phyloP scores from a whole-genome alignment of 2,113 vertebrate genomes.

The Arenaria interpres region DNA sequence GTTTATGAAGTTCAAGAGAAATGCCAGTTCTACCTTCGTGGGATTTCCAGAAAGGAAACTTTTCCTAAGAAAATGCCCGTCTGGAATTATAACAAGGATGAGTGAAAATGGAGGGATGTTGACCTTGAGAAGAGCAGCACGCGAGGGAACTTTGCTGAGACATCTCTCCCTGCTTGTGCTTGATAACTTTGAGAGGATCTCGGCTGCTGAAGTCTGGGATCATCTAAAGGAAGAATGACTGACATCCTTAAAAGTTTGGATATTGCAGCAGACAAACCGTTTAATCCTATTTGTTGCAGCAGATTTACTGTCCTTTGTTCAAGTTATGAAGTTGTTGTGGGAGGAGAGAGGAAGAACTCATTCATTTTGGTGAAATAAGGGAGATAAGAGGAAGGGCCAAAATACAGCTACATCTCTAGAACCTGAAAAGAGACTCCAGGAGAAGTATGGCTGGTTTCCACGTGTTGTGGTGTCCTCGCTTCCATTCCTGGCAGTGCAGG shows the following conservation, averaged over 20 bases:
- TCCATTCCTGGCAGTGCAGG: not conserved
- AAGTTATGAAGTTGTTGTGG: not conserved
- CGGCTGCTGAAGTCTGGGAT: not conserved
- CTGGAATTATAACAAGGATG: not conserved
- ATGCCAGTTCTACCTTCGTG: not conserved
- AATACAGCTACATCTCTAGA: not conserved
- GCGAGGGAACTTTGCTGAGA: not conserved
- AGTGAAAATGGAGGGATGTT: not conserved
- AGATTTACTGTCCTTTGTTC: not conserved
- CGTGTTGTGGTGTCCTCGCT: not conserved
- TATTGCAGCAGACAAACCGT: not conserved
- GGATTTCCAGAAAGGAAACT: not conserved
- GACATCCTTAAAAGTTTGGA: not conserved
- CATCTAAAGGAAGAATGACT: not conserved
- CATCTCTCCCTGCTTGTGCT: not conserved
- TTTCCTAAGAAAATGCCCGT: not conserved
- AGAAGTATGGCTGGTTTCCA: not conserved
- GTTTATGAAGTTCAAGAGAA: not conserved
- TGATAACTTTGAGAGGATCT: not conserved
- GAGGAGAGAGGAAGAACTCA: not conserved
- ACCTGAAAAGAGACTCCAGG: not conserved
- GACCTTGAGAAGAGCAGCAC: not conserved
- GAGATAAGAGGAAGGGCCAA: not conserved
- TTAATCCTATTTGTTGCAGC: not conserved
- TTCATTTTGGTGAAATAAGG: not conserved